These are phyloP conservation scores for Aproaerema taeniolella DNA, from an alignment of 2,888 invertebrate genomes.

Conservation along the genomic window DNA sequence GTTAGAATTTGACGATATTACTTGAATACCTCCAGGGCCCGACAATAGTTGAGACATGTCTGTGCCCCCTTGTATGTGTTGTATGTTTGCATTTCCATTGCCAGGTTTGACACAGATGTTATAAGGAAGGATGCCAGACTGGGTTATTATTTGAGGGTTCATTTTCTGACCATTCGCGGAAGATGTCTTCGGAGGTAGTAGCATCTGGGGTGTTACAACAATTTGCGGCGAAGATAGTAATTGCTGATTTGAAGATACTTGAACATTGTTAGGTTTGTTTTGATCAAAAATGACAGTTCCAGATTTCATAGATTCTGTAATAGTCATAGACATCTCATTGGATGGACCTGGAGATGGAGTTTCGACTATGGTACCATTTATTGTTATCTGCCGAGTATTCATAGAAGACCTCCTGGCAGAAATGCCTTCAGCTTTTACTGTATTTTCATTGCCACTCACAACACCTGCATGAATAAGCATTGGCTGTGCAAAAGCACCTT, in stretches of 20 bases:
- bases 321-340: slow-evolving; percentile 72
- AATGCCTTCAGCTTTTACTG: slow-evolving; percentile 69
- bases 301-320: slow-evolving; percentile 70
- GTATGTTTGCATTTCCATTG: slow-evolving; percentile 54
- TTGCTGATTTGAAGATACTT: slow-evolving; percentile 67
- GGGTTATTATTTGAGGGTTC: slow-evolving; percentile 64
- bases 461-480: slow-evolving; percentile 70
- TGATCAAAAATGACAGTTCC: slow-evolving; percentile 70
- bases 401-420: slow-evolving; percentile 69
- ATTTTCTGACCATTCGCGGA: slow-evolving; percentile 56
- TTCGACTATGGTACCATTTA: slow-evolving; percentile 73
- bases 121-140: slow-evolving; percentile 62
- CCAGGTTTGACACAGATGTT: slow-evolving; percentile 72
- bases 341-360: slow-evolving; percentile 72
- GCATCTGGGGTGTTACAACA: slow-evolving; percentile 71
- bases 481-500: slow-evolving; percentile 69
- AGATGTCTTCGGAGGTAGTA: slow-evolving; percentile 65
- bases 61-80: slow-evolving; percentile 59
- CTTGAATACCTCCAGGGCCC: slow-evolving; percentile 67
- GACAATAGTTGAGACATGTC: slow-evolving; percentile 68
- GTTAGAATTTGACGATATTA: slow-evolving; percentile 71
- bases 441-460: slow-evolving; percentile 63
- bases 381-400: slow-evolving; percentile 72
- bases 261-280: slow-evolving; percentile 63
- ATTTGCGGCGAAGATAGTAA: slow-evolving; percentile 69